phyloP scores from a whole-genome alignment of 2,113 vertebrate genomes.

The Ploceus nigricollis region DNA sequence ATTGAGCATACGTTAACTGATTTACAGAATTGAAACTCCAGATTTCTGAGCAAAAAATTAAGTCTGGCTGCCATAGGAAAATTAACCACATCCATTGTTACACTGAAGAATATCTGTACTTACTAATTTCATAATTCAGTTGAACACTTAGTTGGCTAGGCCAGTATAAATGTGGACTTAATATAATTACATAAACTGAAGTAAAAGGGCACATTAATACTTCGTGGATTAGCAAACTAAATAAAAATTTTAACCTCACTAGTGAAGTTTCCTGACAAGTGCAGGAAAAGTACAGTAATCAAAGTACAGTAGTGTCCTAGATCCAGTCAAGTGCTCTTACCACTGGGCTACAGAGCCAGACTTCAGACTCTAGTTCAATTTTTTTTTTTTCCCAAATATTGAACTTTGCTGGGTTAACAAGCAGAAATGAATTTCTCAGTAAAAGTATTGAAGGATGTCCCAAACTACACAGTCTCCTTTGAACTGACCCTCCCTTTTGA shows the following conservation, averaged over 20 bases:
- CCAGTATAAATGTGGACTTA: neutral
- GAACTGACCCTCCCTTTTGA: neutral
- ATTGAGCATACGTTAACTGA: neutral
- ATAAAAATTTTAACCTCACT: slow-evolving; percentile 27
- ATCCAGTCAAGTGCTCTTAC: neutral
- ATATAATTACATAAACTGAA: slow-evolving; percentile 15
- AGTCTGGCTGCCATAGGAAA: neutral
- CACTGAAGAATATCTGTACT: neutral
- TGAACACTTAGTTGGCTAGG: neutral
- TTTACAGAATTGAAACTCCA: neutral
- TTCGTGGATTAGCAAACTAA: slow-evolving; percentile 5
- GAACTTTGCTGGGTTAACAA: neutral
- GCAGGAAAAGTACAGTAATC: neutral
- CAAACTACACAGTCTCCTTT: neutral
- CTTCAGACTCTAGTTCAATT: neutral
- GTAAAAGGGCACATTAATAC: neutral
- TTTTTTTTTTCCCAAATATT: neutral
- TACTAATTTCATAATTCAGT: neutral
- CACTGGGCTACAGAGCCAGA: neutral
- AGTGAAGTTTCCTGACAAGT: neutral
- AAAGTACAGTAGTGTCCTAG: neutral
- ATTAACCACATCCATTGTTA: neutral
- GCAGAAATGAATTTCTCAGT: neutral
- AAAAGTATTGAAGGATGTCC: neutral
- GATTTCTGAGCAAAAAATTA: neutral